A percentile compares a stretch with the other conserved stretches of the same genome.
Evolutionary conservation across 1,140 invertebrate species (phyloP).

Genomic region (Saccostrea echinata): DNA sequence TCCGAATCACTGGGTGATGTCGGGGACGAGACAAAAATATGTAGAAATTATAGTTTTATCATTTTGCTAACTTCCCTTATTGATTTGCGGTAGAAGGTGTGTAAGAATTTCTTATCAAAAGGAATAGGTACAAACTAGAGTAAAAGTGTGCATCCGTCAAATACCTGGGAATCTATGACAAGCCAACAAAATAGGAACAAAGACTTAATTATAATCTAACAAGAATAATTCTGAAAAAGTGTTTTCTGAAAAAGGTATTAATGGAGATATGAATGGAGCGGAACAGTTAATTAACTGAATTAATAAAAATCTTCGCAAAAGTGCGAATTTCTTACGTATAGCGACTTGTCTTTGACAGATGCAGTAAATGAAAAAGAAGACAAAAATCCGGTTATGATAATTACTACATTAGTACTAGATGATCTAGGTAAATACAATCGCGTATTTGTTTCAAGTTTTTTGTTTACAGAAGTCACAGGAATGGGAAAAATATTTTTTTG

Average conservation of each 20-base stretch:
- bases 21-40: background rate
- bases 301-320: background rate
- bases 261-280: background rate
- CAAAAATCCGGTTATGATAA: background rate
- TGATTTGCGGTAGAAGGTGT: constrained; percentile 27
- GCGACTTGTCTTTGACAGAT: background rate
- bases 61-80: background rate
- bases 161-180: background rate
- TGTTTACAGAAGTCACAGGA: background rate
- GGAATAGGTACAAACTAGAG: constrained; percentile 16
- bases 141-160: background rate
- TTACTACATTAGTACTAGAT: background rate
- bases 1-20: background rate
- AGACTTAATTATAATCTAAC: background rate
- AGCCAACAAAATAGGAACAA: background rate
- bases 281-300: constrained; percentile 5
- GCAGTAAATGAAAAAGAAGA: background rate
- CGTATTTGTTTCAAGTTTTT: background rate
- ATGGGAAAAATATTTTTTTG: background rate
- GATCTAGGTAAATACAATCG: background rate
- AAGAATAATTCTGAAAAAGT: background rate
- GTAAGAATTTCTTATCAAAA: background rate
- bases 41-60: background rate
- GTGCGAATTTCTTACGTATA: background rate
- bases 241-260: constrained; percentile 6